Conservation (phyloP, 2,888 invertebrate genomes). For the Drosophila anomalata region DNA sequence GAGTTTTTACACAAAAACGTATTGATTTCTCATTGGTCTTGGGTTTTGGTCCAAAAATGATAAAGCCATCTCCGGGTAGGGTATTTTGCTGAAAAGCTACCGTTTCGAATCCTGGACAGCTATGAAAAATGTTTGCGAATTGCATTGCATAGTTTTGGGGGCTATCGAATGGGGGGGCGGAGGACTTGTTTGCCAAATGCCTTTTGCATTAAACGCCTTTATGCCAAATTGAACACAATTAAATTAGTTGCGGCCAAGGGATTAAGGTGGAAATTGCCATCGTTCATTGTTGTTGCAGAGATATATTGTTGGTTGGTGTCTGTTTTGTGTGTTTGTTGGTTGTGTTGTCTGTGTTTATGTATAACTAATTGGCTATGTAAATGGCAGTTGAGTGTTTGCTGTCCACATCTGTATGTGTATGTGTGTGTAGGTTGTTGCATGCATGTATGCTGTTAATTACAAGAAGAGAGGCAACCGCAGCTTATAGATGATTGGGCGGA, state of each 20-base stretch:
- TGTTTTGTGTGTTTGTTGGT: constrained; percentile 8
- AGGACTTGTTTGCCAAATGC: constrained; percentile 38
- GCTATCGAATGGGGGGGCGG: too few species aligned
- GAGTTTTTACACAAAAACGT: constrained; percentile 24
- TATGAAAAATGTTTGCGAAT: constrained; percentile 31
- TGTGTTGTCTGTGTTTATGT: constrained; percentile 59
- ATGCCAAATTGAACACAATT: constrained; percentile 78
- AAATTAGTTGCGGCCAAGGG: constrained; percentile 76
- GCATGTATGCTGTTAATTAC: constrained; percentile 69
- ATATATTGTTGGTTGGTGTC: constrained; percentile 7
- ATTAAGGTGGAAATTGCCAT: constrained; percentile 61
- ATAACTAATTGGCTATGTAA: constrained; percentile 76
- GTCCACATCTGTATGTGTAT: constrained; percentile 27
- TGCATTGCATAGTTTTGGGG: constrained; percentile 19
- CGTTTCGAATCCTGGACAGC: not conserved
- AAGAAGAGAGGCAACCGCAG: constrained; percentile 58
- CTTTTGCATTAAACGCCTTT: constrained; percentile 69
- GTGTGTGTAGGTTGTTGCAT: constrained; percentile 22
- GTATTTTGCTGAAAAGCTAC: constrained; percentile 1
- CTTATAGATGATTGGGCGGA: constrained; percentile 47
- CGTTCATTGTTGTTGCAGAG: constrained; percentile 18
- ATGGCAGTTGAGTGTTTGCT: constrained; percentile 62
- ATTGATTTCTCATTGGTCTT: constrained; percentile 33
- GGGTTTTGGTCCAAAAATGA: not conserved
- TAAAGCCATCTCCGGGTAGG: constrained; percentile 10